A percentile compares a stretch with the other conserved stretches of the same genome.
Evolutionary conservation across 2,888 invertebrate species (phyloP).

Genomic region (Microplitis deprimator): DNA sequence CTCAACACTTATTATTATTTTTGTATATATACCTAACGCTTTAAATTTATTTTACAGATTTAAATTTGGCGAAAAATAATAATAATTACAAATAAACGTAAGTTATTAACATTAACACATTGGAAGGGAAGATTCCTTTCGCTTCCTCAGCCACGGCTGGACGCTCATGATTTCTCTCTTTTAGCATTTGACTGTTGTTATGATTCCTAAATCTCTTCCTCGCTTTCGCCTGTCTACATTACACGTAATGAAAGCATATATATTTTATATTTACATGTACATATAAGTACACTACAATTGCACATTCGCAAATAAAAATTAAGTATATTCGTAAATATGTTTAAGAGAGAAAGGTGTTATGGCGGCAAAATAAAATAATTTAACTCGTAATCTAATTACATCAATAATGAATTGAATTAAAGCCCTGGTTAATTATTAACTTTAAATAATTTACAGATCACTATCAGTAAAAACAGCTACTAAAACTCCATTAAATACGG

Average conservation of each 20-base stretch:
- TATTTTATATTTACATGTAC: neutral
- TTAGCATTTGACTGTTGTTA: constrained; percentile 13
- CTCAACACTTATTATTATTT: neutral
- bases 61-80: constrained; percentile 1
- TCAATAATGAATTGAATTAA: neutral
- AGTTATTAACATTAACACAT: neutral
- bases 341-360: constrained; percentile 27
- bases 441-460: neutral
- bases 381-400: neutral
- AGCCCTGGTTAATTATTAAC: neutral
- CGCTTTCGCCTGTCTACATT: constrained; percentile 12
- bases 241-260: neutral
- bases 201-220: constrained; percentile 15
- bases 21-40: neutral
- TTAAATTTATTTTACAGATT: neutral
- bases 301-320: constrained; percentile 5
- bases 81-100: neutral
- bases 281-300: constrained; percentile 21
- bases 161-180: constrained; percentile 23
- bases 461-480: too few relatives aligned
- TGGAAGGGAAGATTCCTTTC: constrained; percentile 8
- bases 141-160: neutral
- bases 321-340: neutral
- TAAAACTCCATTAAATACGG: too few relatives aligned
- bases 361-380: constrained; percentile 4